Base-by-base conservation (phyloP, 2,113 vertebrate species). In the Anolis sagrei region DNA sequence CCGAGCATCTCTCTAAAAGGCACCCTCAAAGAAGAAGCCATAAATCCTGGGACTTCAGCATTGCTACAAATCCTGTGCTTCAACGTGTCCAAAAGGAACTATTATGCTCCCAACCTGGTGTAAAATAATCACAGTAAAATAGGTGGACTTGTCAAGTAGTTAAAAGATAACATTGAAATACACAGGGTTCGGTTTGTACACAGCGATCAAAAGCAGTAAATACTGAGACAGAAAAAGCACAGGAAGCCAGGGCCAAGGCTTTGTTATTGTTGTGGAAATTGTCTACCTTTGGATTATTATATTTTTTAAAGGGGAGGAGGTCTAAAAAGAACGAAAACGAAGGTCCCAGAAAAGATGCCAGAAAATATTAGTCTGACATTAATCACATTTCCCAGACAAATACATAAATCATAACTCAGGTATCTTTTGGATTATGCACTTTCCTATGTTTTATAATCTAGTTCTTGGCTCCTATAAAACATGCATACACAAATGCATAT, bases 151-250 rank as follows among this genome's bases (percentile, higher is more conserved):
- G 92, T 94, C 92, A 94, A 92, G 84, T 85, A 89, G 83, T 91
- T 93, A 92, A 93, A 91, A 92, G 92, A 92, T 93, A 94, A 92
- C 92, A 84, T 86, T 94, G 92, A 94, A 92, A 93, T 93, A 93
- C 82, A 58, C 92, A 86, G 80, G 78, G 89, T 87, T 92, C 86
- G 91, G 61, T 78, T 91, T 83, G 88, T 92, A 89, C 81, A 66
- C 87, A 79, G 73, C 84, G 90, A 88, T 92, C 92, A 91, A 79
- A 91, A 89, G 89, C 70, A 70, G 92, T 91, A 94, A 94, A 95
- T 94, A 93, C 89, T 93, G 79, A 83, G 84, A 84, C 87, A 79
- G 87, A 86, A 92, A 92, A 92, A 92, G 91, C 72, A 78, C 39
- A 49, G 76, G 62, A 87, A 94, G 91, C 86, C n/a, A 88, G 64